phyloP scores from a whole-genome alignment of 2,797 vertebrate species.

The Anas bernieri region DNA sequence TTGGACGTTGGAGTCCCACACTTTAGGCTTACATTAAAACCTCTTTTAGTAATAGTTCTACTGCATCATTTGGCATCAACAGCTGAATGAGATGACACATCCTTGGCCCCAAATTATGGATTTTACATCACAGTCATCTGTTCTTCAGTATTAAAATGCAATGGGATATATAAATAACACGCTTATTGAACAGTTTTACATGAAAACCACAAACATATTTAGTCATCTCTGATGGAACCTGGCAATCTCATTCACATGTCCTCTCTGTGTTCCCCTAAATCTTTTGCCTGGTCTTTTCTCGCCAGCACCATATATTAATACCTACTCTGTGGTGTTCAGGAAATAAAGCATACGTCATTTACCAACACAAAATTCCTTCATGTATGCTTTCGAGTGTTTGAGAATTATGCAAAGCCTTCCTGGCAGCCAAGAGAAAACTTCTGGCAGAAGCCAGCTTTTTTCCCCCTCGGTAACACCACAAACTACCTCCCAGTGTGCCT shows the following conservation, averaged over 20 bases:
- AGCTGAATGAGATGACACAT: neutral
- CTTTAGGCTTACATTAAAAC: neutral
- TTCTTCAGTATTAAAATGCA: neutral
- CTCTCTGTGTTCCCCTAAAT: neutral
- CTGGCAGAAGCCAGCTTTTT: neutral
- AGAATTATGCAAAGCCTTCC: neutral
- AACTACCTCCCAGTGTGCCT: neutral
- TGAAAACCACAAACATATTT: neutral
- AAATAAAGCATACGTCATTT: neutral
- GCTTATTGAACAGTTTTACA: neutral
- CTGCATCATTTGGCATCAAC: neutral
- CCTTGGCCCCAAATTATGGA: neutral
- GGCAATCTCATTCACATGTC: neutral
- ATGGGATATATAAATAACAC: neutral
- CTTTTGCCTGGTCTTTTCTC: neutral
- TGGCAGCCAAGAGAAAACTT: slow-evolving; percentile 20
- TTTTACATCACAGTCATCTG: neutral
- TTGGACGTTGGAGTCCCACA: neutral
- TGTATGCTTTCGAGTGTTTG: neutral
- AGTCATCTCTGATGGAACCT: neutral
- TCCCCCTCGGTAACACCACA: neutral
- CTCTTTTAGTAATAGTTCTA: neutral
- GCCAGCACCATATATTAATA: neutral
- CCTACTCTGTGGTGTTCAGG: neutral
- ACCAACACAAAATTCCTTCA: neutral